Evolutionary conservation across 2,888 invertebrate species (phyloP).

Genomic region (Lacanobia oleracea): DNA sequence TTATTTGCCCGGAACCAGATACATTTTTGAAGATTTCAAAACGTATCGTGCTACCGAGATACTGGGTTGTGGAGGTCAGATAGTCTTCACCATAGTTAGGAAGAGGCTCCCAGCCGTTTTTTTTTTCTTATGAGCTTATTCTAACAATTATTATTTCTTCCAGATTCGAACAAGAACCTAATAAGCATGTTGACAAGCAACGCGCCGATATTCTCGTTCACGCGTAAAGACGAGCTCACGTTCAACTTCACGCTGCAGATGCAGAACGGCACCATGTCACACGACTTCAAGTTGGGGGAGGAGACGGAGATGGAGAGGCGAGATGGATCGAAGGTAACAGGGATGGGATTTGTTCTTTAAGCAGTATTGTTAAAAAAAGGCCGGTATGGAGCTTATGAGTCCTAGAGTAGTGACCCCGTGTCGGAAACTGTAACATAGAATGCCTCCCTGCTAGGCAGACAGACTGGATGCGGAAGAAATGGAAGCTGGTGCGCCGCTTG

Average conservation of each 20-base stretch:
- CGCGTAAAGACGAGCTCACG: constrained; percentile 70
- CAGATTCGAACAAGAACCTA: constrained; percentile 70
- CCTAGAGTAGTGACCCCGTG: background rate
- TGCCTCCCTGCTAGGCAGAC: too few relatives aligned
- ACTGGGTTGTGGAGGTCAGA: too few relatives aligned
- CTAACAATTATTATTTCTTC: too few relatives aligned
- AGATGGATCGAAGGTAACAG: constrained; percentile 79
- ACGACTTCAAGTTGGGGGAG: constrained; percentile 75
- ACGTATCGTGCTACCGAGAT: too few relatives aligned
- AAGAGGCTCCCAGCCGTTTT: too few relatives aligned
- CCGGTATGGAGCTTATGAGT: too few relatives aligned
- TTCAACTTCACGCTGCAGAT: constrained; percentile 72
- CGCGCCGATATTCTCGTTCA: constrained; percentile 79
- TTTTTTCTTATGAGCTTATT: too few relatives aligned
- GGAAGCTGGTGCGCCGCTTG: too few relatives aligned
- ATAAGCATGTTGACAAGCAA: constrained; percentile 67
- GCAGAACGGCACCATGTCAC: constrained; percentile 63
- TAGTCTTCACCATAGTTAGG: too few relatives aligned
- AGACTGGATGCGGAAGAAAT: background rate
- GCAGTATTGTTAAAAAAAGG: background rate
- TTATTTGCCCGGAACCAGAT: too few relatives aligned
- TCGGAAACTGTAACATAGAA: too few relatives aligned
- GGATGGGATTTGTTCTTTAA: background rate
- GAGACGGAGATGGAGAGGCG: constrained; percentile 75
- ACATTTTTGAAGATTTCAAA: too few relatives aligned